phyloP scores from a whole-genome alignment of 2,888 invertebrate species.

The Plagodis dolabraria region DNA sequence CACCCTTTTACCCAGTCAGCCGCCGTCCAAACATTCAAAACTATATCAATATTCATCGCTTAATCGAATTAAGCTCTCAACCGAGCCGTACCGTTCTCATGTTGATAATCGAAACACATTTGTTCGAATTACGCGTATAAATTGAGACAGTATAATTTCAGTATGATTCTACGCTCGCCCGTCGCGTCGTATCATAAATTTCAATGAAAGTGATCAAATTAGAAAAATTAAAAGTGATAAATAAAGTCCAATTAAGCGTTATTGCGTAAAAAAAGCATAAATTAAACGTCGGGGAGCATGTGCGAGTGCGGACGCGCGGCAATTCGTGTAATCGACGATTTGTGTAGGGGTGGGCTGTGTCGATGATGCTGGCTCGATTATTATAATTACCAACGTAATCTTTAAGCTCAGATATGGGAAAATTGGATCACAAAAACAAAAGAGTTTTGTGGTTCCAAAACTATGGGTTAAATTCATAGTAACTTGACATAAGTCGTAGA shows the following conservation, averaged over 20 bases:
- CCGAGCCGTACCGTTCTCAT: conserved; percentile 43
- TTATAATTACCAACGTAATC: neutral
- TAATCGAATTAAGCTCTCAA: conserved; percentile 37
- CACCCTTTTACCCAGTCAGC: conserved; percentile 13
- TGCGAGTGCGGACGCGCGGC: conserved; percentile 45
- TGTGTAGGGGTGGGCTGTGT: conserved; percentile 52
- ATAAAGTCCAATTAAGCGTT: conserved; percentile 83
- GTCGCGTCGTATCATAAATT: conserved; percentile 69
- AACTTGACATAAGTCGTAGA: too few species aligned
- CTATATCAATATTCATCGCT: conserved; percentile 38
- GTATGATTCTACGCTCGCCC: conserved; percentile 20
- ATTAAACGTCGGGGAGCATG: conserved; percentile 66
- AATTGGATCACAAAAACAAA: too few species aligned
- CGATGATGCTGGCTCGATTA: conserved; percentile 16
- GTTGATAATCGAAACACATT: conserved; percentile 68
- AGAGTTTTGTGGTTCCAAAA: too few species aligned
- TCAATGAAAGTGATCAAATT: conserved; percentile 81
- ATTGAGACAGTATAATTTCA: conserved; percentile 67
- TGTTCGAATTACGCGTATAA: conserved; percentile 72
- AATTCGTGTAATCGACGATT: conserved; percentile 56
- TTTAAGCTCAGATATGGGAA: too few species aligned
- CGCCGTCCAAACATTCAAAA: conserved; percentile 31
- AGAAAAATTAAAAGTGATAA: conserved; percentile 84
- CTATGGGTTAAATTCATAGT: too few species aligned
- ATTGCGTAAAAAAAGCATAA: conserved; percentile 85